phyloP scores from a whole-genome alignment of 2,797 vertebrate genomes.

The Malurus splendens region DNA sequence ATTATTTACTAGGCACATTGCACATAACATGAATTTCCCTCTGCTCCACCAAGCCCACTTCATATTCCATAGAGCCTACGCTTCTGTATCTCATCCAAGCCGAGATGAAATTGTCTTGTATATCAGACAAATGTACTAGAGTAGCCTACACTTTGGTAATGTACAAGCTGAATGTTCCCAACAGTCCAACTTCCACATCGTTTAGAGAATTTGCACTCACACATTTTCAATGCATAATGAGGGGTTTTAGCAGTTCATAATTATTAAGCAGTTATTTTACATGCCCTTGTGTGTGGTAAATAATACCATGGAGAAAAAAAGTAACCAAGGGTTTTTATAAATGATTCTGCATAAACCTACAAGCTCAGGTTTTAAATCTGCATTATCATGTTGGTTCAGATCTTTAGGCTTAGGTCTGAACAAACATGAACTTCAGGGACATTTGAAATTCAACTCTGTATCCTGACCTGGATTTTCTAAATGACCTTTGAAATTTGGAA shows the following conservation, averaged over 20 bases:
- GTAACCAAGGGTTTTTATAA: slow-evolving; percentile 14
- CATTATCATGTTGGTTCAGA: slow-evolving; percentile 29
- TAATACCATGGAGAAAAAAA: slow-evolving; percentile 30
- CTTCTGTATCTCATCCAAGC: slow-evolving; percentile 33
- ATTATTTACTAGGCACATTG: slow-evolving; percentile 50
- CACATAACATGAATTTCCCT: slow-evolving; percentile 47
- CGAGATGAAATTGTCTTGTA: slow-evolving; percentile 43
- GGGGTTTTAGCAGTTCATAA: slow-evolving; percentile 18
- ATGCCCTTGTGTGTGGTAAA: slow-evolving; percentile 32
- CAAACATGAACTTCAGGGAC: slow-evolving; percentile 41
- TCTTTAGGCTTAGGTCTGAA: slow-evolving; percentile 7
- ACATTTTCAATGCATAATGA: slow-evolving; percentile 23
- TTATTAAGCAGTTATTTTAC: slow-evolving; percentile 48
- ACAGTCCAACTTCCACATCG: background rate
- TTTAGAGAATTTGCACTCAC: slow-evolving; percentile 14
- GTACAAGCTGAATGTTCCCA: slow-evolving; percentile 17
- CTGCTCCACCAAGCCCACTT: slow-evolving; percentile 30
- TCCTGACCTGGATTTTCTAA: slow-evolving; percentile 48
- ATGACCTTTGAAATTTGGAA: slow-evolving; percentile 49
- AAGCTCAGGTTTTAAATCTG: slow-evolving; percentile 20
- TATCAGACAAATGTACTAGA: slow-evolving; percentile 37
- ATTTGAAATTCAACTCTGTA: slow-evolving; percentile 46
- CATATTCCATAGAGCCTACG: slow-evolving; percentile 44
- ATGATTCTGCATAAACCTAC: slow-evolving; percentile 10
- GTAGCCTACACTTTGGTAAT: slow-evolving; percentile 29